Evolutionary conservation across 1,140 invertebrate genomes (phyloP).

Genomic region (Drosophila leontia): DNA sequence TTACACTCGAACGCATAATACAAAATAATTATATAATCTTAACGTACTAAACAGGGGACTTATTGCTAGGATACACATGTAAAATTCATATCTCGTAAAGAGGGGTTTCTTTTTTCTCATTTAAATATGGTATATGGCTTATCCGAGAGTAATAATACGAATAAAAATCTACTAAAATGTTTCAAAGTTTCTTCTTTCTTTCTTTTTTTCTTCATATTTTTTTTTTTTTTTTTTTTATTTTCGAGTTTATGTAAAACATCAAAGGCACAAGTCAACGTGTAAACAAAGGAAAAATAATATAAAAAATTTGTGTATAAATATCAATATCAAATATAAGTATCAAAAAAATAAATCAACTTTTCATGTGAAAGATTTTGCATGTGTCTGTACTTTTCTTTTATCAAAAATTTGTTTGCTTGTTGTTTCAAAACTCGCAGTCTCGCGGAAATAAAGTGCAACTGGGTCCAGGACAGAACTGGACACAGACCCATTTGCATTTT

Average conservation of each 20-base stretch:
- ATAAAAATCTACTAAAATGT: conserved; percentile 63
- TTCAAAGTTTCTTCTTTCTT: conserved; percentile 25
- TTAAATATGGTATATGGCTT: conserved; percentile 70
- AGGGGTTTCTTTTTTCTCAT: conserved; percentile 31
- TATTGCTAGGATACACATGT: conserved; percentile 76
- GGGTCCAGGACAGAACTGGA: background rate
- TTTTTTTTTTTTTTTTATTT: conserved; percentile 30
- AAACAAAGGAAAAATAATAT: conserved; percentile 81
- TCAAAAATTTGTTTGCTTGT: conserved; percentile 44
- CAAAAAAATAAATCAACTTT: conserved; percentile 55
- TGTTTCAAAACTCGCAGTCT: conserved; percentile 58
- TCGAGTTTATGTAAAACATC: conserved; percentile 66
- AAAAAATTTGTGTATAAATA: conserved; percentile 50
- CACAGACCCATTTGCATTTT: conserved; percentile 33
- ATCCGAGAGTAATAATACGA: conserved; percentile 79
- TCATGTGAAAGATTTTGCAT: conserved; percentile 60
- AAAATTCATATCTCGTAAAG: conserved; percentile 74
- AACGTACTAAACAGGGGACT: conserved; percentile 68
- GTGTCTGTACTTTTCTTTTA: conserved; percentile 66
- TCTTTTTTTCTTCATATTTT: conserved; percentile 23
- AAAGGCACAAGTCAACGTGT: conserved; percentile 85
- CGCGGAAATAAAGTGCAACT: conserved; percentile 29
- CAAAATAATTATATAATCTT: conserved; percentile 68
- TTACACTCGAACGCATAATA: conserved; percentile 77
- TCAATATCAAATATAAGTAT: conserved; percentile 28